A percentile compares a stretch with the other conserved stretches of the same genome.
Evolutionary conservation across 2,797 vertebrate genomes (phyloP).

Genomic region (Ibycter americanus): DNA sequence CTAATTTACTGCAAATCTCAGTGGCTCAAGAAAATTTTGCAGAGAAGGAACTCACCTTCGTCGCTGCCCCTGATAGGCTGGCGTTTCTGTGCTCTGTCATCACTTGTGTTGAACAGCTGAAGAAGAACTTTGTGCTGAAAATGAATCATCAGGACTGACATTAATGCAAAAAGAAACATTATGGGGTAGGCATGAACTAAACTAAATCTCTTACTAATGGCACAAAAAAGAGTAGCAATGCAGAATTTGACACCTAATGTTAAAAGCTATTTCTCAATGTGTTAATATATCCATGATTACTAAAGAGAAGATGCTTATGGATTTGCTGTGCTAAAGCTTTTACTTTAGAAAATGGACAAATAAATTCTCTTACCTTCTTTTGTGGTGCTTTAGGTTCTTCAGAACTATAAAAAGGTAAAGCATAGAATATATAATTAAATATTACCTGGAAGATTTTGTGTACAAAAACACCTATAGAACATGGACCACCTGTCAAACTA

Average conservation of each 20-base stretch:
- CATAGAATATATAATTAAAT: not conserved
- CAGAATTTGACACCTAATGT: not conserved
- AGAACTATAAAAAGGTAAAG: conserved; percentile 77
- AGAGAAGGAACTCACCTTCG: conserved; percentile 84
- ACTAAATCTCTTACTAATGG: not conserved
- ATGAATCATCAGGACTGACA: not conserved
- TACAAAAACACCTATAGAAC: not conserved
- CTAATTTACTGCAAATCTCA: not conserved
- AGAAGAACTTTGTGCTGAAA: conserved; percentile 94
- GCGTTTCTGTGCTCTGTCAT: conserved; percentile 91
- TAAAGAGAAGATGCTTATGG: not conserved
- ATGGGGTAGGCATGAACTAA: not conserved
- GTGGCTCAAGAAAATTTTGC: not conserved
- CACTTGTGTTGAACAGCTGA: conserved; percentile 90
- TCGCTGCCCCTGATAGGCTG: conserved; percentile 90
- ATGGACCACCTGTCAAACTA: not conserved
- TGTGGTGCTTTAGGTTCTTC: conserved; percentile 87
- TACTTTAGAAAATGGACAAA: not conserved
- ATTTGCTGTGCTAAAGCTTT: not conserved
- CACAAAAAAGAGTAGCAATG: not conserved
- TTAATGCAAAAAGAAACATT: not conserved
- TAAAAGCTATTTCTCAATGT: not conserved
- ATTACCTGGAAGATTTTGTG: not conserved
- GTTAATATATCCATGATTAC: not conserved
- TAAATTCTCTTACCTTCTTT: conserved; percentile 85